Percentiles rank a stretch among this genome's conserved stretches.
Evolutionary conservation across 2,888 invertebrate species (phyloP).

Genomic region (Pristionchus fissidentatus): DNA sequence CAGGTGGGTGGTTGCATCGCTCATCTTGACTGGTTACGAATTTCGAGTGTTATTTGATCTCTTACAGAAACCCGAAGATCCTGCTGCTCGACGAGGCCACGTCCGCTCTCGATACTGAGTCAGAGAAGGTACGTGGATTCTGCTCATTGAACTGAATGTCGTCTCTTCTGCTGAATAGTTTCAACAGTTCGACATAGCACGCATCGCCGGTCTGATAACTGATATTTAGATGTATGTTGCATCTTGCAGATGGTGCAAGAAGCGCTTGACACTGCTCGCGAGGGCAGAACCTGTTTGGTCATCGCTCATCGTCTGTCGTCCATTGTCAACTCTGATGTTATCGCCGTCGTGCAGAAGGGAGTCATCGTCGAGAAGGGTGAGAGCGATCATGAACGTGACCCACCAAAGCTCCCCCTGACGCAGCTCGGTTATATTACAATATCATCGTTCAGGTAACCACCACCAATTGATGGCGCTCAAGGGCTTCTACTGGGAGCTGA

Average conservation of each 20-base stretch:
- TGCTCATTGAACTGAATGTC: not conserved
- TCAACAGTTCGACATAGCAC: not conserved
- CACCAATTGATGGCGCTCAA: conserved; percentile 57
- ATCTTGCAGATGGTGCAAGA: conserved; percentile 84
- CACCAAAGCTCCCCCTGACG: not conserved
- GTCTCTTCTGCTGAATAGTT: not conserved
- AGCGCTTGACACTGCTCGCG: conserved; percentile 82
- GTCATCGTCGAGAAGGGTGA: conserved; percentile 80
- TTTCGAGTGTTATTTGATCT: conserved; percentile 5
- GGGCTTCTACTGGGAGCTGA: conserved; percentile 64
- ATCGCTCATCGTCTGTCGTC: conserved; percentile 79
- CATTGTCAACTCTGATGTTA: conserved; percentile 75
- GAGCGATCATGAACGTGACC: not conserved
- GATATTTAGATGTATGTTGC: not conserved
- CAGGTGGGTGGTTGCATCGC: conserved; percentile 50
- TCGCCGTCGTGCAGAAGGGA: conserved; percentile 66
- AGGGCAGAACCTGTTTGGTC: conserved; percentile 77
- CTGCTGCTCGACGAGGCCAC: conserved; percentile 75
- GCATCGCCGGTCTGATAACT: not conserved
- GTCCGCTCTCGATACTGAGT: conserved; percentile 64
- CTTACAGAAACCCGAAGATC: conserved; percentile 73
- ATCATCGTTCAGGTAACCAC: conserved; percentile 66
- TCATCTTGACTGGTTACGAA: no score
- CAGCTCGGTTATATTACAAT: conserved; percentile 53
- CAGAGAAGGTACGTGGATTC: conserved; percentile 70